A percentile compares a stretch with the other conserved stretches of the same genome.
Evolutionary conservation across 2,113 vertebrate genomes (phyloP).

Genomic region (Seriola rivoliana): DNA sequence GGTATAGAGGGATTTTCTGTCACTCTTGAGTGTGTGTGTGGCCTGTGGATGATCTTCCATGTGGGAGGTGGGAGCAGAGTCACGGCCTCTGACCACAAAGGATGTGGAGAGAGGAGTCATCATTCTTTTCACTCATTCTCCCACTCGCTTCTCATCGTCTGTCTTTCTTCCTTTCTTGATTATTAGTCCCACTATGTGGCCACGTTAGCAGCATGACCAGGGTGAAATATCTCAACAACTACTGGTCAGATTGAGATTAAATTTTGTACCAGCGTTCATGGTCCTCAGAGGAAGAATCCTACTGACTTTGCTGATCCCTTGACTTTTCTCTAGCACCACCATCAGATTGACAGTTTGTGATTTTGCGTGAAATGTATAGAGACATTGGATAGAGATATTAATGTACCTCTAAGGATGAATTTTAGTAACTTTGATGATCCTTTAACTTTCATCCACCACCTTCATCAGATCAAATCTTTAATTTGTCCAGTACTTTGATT

Average conservation of each 20-base stretch:
- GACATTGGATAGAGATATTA: too few relatives aligned
- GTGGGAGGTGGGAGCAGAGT: slow-evolving; percentile 66
- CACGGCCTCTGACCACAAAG: slow-evolving; percentile 60
- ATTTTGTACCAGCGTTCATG: background rate
- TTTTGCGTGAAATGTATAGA: background rate
- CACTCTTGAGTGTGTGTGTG: slow-evolving; percentile 55
- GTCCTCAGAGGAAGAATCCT: background rate
- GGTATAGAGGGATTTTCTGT: slow-evolving; percentile 54
- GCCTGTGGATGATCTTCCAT: slow-evolving; percentile 36
- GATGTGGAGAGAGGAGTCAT: slow-evolving; percentile 69
- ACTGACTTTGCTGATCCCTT: background rate
- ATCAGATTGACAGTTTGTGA: too few relatives aligned
- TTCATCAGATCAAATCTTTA: too few relatives aligned
- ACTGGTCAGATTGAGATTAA: background rate
- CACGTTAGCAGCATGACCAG: background rate
- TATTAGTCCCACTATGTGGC: background rate
- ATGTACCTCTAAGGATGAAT: too few relatives aligned
- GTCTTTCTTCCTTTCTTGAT: background rate
- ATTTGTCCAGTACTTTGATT: too few relatives aligned
- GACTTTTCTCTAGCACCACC: background rate
- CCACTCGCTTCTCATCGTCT: slow-evolving; percentile 8
- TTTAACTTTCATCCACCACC: too few relatives aligned
- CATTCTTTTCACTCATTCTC: slow-evolving; percentile 28
- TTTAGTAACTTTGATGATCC: too few relatives aligned
- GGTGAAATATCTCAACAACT: background rate